Conservation (phyloP, 2,797 vertebrate genomes). For the Podarcis siculus region DNA sequence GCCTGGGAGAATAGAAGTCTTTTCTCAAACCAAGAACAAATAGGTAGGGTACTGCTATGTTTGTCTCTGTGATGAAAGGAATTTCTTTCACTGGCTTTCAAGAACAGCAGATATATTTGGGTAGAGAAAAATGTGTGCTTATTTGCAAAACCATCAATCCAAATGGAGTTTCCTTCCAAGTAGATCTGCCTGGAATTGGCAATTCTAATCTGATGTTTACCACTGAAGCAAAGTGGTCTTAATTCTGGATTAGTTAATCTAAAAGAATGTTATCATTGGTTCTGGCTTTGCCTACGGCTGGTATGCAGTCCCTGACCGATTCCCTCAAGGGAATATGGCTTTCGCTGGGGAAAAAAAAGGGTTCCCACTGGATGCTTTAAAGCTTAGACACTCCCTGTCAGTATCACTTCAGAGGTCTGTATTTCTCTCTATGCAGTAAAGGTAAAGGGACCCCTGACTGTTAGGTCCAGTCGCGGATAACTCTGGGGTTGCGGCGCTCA, state of each 20-base stretch:
- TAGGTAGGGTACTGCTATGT: neutral
- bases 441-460: too few relatives aligned
- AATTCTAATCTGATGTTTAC: neutral
- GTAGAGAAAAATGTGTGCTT: neutral
- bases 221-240: too few relatives aligned
- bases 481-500: too few relatives aligned
- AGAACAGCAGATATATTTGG: neutral
- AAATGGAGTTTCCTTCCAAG: neutral
- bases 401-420: too few relatives aligned
- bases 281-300: too few relatives aligned
- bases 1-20: neutral
- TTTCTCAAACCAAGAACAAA: neutral
- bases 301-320: too few relatives aligned
- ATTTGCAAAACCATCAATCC: neutral
- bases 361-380: too few relatives aligned
- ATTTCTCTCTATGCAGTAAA: too few relatives aligned
- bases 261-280: neutral
- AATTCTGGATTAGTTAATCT: neutral
- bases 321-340: too few relatives aligned
- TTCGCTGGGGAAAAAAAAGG: too few relatives aligned
- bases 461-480: too few relatives aligned
- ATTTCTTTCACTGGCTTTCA: neutral
- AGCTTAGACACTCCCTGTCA: too few relatives aligned
- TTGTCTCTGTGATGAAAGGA: neutral
- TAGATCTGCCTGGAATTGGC: neutral